Percentiles rank a stretch among this genome's conserved stretches.
Evolutionary conservation across 2,888 invertebrate species (phyloP).

Genomic region (Polietes domitor): DNA sequence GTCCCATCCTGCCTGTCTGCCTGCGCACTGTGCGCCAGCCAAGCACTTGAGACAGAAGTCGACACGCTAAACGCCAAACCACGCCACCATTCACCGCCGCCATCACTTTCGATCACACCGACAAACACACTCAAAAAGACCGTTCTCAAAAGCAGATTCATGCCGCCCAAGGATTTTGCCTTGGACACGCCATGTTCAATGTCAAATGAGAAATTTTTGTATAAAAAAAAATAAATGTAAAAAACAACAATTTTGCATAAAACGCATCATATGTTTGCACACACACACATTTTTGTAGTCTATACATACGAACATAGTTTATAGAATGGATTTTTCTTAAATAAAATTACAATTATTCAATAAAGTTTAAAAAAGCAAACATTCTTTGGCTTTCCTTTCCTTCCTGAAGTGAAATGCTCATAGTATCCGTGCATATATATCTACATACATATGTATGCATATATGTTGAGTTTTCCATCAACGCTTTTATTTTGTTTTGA

Average conservation of each 20-base stretch:
- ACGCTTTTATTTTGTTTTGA: constrained; percentile 23
- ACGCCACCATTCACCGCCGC: constrained; percentile 37
- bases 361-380: constrained; percentile 14
- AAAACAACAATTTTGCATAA: constrained; percentile 16
- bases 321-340: constrained; percentile 58
- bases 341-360: constrained; percentile 58
- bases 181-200: constrained; percentile 20
- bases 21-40: constrained; percentile 28
- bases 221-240: constrained; percentile 27
- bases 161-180: constrained; percentile 24
- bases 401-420: constrained; percentile 1
- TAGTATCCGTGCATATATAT: not conserved
- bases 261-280: constrained; percentile 2
- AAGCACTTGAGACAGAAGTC: constrained; percentile 25
- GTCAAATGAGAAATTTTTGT: constrained; percentile 37
- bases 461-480: constrained; percentile 25
- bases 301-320: constrained; percentile 33
- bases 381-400: constrained; percentile 4
- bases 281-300: constrained; percentile 6
- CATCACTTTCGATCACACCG: constrained; percentile 25
- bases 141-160: constrained; percentile 27
- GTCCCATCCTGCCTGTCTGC: constrained; percentile 52
- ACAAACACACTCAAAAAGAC: constrained; percentile 37
- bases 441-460: too few species aligned
- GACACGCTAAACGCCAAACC: not conserved